phyloP scores from a whole-genome alignment of 2,888 invertebrate genomes.

The Masnerella sp. region DNA sequence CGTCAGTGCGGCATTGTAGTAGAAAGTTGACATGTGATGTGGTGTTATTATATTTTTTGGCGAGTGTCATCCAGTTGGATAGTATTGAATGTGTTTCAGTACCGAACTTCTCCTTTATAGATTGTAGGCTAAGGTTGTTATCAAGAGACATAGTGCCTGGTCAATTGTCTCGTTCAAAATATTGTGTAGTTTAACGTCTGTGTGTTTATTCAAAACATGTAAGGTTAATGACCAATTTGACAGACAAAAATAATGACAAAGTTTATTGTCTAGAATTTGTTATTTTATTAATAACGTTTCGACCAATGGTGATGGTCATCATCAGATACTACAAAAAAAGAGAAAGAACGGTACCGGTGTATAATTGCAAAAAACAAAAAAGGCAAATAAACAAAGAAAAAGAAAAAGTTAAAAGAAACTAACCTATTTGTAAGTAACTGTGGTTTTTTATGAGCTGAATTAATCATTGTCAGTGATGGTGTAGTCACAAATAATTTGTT shows the following conservation, averaged over 20 bases:
- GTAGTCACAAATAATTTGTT: too few relatives aligned
- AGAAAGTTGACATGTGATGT: neutral
- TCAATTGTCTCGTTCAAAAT: neutral
- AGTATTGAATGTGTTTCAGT: neutral
- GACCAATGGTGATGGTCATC: neutral
- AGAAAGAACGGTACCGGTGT: too few relatives aligned
- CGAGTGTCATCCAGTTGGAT: neutral
- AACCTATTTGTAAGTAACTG: too few relatives aligned
- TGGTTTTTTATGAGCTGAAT: too few relatives aligned
- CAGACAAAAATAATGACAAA: neutral
- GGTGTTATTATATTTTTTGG: neutral
- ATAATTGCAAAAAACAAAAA: too few relatives aligned
- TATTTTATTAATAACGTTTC: neutral
- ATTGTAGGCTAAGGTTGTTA: neutral
- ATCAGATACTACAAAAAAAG: too few relatives aligned
- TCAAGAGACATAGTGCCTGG: neutral
- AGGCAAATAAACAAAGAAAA: too few relatives aligned
- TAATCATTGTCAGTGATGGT: too few relatives aligned
- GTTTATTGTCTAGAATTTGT: too few relatives aligned
- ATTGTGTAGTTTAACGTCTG: neutral
- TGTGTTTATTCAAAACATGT: neutral
- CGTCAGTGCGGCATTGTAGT: neutral
- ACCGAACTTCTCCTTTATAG: neutral
- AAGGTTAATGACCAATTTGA: neutral
- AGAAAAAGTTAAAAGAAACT: too few relatives aligned